Percentiles rank a stretch among this genome's conserved stretches.
These are phyloP conservation scores for Orchestia grillus DNA, from an alignment of 1,140 invertebrate genomes.

Conservation along the genomic window DNA sequence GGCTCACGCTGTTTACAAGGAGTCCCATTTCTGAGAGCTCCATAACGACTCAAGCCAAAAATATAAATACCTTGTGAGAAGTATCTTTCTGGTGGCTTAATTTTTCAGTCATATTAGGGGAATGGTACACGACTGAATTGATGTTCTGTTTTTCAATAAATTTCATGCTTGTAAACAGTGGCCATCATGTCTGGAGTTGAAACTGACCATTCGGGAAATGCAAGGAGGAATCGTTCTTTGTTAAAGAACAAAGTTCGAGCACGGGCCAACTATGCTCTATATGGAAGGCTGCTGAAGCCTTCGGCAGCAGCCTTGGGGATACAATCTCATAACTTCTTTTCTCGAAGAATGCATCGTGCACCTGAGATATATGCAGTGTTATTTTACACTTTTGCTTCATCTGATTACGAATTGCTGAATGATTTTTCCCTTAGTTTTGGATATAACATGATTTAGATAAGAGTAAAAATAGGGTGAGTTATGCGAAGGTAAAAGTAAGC, in stretches of 20 bases:
- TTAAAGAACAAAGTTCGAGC: conserved; percentile 1
- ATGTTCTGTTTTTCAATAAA: background rate
- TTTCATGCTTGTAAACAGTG: background rate
- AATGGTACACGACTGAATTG: background rate
- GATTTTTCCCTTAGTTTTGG: background rate
- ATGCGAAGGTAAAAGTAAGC: background rate
- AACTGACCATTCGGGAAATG: background rate
- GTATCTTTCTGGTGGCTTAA: no score
- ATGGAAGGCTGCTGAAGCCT: background rate
- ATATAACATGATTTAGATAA: background rate
- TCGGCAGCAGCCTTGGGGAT: background rate
- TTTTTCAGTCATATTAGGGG: background rate
- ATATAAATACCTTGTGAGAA: no score
- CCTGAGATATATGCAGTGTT: background rate
- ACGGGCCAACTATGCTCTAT: background rate
- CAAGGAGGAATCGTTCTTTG: background rate
- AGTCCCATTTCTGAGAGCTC: no score
- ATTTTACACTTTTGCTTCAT: background rate
- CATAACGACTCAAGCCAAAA: no score
- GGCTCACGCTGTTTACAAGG: no score
- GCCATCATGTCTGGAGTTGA: background rate
- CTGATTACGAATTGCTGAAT: background rate
- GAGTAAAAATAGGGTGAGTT: background rate
- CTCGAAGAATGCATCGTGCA: background rate
- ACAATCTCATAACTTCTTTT: background rate